These are phyloP conservation scores for Chymomyza costata DNA, from an alignment of 1,140 invertebrate species.

Conservation along the genomic window DNA sequence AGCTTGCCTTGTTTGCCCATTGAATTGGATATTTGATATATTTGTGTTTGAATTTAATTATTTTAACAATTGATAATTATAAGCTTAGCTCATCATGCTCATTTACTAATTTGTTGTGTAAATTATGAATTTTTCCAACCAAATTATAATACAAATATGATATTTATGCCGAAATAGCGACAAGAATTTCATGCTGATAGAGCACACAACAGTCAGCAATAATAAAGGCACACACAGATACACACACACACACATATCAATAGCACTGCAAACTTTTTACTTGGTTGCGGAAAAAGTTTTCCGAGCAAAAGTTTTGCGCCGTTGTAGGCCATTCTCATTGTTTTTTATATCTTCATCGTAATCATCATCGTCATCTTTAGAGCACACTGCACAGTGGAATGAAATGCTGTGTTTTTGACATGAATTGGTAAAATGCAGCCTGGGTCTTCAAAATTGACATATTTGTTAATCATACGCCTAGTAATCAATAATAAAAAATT, in stretches of 20 bases:
- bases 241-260: too few relatives aligned
- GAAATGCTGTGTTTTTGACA: too few relatives aligned
- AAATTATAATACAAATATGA: constrained; percentile 72
- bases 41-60: too few relatives aligned
- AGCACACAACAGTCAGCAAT: constrained; percentile 24
- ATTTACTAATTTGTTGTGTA: constrained; percentile 57
- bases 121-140: constrained; percentile 16
- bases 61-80: too few relatives aligned
- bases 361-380: constrained; percentile 33
- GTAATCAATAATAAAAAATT: too few relatives aligned
- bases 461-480: too few relatives aligned
- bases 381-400: too few relatives aligned
- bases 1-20: too few relatives aligned
- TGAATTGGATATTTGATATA: too few relatives aligned
- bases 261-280: constrained; percentile 32
- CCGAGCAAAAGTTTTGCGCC: constrained; percentile 32
- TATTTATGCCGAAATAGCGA: constrained; percentile 41
- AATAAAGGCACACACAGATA: constrained; percentile 18
- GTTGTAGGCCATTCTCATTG: constrained; percentile 33
- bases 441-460: too few relatives aligned
- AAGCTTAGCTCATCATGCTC: too few relatives aligned
- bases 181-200: constrained; percentile 30
- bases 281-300: constrained; percentile 34
- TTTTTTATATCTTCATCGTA: constrained; percentile 56
- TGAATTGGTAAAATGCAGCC: too few relatives aligned